These are phyloP conservation scores for Tiliacea citrago DNA, from an alignment of 2,888 invertebrate genomes.

Conservation along the genomic window DNA sequence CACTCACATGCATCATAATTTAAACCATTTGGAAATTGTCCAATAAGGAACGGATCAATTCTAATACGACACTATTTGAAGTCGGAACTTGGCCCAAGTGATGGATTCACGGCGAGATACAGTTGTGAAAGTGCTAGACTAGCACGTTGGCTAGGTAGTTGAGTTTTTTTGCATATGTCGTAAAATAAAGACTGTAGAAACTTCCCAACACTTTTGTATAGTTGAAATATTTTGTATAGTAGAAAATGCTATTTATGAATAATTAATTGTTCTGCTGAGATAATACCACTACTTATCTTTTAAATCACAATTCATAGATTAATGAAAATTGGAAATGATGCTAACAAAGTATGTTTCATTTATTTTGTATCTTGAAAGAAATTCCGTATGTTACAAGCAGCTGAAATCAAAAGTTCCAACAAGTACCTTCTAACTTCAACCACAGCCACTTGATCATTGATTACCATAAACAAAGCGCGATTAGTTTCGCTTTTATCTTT, in stretches of 20 bases:
- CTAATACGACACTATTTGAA: constrained; percentile 40
- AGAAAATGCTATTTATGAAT: too few species aligned
- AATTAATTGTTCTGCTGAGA: too few species aligned
- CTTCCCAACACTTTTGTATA: too few species aligned
- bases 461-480: constrained; percentile 51
- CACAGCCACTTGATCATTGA: constrained; percentile 23
- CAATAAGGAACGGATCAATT: constrained; percentile 58
- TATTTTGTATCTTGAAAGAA: too few species aligned
- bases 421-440: constrained; percentile 24
- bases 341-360: too few species aligned
- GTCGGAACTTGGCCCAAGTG: constrained; percentile 30
- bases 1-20: constrained; percentile 53
- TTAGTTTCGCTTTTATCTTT: constrained; percentile 51
- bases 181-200: too few species aligned
- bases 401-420: not conserved
- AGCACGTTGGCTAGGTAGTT: too few species aligned
- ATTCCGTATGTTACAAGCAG: not conserved
- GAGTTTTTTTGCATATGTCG: too few species aligned
- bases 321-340: too few species aligned
- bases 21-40: constrained; percentile 61
- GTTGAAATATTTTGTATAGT: too few species aligned
- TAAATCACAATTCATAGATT: too few species aligned
- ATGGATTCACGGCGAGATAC: not conserved
- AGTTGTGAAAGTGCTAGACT: not conserved
- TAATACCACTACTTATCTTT: too few species aligned